Evolutionary conservation across 2,797 vertebrate species (phyloP).

Genomic region (Catamblyrhynchus diadema): DNA sequence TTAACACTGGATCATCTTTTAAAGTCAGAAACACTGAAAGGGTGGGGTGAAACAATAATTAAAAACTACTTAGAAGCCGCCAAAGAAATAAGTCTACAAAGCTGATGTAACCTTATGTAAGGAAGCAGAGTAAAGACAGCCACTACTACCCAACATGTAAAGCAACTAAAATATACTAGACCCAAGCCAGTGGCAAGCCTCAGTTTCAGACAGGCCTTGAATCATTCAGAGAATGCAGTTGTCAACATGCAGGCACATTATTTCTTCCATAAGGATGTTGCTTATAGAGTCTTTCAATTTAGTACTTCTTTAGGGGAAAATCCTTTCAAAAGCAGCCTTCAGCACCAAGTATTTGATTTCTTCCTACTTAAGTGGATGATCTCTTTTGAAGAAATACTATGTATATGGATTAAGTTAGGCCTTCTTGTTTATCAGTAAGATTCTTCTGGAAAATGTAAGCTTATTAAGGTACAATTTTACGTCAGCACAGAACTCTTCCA

Average conservation of each 20-base stretch:
- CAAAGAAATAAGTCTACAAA: neutral
- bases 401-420: neutral
- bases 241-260: neutral
- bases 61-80: neutral
- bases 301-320: neutral
- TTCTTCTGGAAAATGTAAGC: neutral
- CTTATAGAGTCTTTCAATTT: neutral
- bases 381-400: neutral
- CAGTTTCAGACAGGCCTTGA: neutral
- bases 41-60: neutral
- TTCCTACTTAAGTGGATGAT: neutral
- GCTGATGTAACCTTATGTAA: neutral
- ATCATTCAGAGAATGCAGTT: neutral
- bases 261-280: neutral
- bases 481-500: neutral
- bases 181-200: neutral
- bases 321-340: neutral
- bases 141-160: neutral
- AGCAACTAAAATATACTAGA: neutral
- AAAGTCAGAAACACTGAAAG: neutral
- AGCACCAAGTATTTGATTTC: neutral
- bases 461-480: neutral
- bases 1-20: neutral
- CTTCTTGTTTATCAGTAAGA: neutral
- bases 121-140: neutral